Conservation (phyloP, 2,888 invertebrate species). For the Barypeithes pellucidus region DNA sequence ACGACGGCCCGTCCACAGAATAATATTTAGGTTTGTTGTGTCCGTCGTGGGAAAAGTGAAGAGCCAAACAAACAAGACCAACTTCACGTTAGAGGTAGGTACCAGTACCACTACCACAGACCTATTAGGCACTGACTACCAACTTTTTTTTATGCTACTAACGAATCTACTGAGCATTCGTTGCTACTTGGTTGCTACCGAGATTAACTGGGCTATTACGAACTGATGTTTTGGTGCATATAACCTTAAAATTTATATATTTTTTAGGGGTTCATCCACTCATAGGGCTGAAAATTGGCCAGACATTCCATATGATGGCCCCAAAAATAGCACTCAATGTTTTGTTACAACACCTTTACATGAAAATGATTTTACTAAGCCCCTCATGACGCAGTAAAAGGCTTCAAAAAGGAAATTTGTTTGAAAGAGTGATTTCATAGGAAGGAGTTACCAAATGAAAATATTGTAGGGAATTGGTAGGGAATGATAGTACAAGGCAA, state of each 20-base stretch:
- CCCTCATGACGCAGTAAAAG: conserved; percentile 14
- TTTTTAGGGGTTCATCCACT: conserved; percentile 13
- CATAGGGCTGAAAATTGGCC: conserved; percentile 14
- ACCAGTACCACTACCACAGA: no score
- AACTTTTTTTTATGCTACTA: no score
- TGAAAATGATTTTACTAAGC: background rate
- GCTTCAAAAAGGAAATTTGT: conserved; percentile 1
- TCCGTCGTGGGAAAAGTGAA: no score
- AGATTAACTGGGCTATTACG: no score
- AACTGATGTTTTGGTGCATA: background rate
- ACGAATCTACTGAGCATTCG: no score
- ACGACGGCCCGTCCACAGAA: no score
- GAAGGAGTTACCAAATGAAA: background rate
- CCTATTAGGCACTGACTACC: no score
- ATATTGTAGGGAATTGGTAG: no score
- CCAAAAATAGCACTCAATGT: conserved; percentile 1
- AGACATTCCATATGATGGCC: background rate
- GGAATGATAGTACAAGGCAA: background rate
- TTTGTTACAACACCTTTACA: background rate
- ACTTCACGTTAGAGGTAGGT: no score
- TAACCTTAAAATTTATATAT: conserved; percentile 22
- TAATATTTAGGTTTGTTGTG: no score
- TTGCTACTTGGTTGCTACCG: no score
- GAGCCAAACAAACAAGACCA: no score
- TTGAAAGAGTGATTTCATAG: background rate